phyloP scores from a whole-genome alignment of 2,113 vertebrate genomes.

The Delphinus delphis region DNA sequence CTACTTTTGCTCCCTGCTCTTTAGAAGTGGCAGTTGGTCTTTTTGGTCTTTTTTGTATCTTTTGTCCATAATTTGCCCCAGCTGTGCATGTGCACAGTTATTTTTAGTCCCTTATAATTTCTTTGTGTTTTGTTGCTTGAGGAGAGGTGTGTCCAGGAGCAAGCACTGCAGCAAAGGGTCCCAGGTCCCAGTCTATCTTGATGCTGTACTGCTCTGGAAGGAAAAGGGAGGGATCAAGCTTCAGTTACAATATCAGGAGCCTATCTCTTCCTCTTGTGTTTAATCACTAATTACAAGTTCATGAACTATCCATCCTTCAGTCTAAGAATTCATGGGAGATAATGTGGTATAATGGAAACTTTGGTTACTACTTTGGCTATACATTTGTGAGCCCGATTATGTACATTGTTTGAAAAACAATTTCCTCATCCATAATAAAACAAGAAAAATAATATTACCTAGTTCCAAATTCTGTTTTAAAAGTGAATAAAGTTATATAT shows the following conservation, averaged over 20 bases:
- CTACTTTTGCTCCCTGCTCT: not conserved
- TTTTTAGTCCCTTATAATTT: not conserved
- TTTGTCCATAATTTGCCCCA: not conserved
- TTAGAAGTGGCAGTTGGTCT: not conserved
- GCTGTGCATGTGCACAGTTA: not conserved
- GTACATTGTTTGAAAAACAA: not conserved
- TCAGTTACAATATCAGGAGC: not conserved
- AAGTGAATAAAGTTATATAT: not conserved
- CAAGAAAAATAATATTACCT: not conserved
- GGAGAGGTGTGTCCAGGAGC: not conserved
- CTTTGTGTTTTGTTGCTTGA: not conserved
- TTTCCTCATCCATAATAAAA: not conserved
- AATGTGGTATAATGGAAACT: not conserved
- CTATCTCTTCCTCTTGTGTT: not conserved
- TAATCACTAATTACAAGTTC: not conserved
- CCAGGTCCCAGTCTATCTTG: not conserved
- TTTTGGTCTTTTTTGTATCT: not conserved
- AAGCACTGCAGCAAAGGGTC: not conserved
- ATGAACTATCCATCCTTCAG: not conserved
- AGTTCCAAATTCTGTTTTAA: not conserved
- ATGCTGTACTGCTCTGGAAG: not conserved
- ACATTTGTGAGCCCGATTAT: not conserved
- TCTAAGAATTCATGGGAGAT: not conserved
- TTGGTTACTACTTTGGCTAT: fast-evolving
- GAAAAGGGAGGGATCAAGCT: not conserved